A percentile compares a stretch with the other conserved stretches of the same genome.
Conservation (phyloP, 2,797 vertebrate species). For the Crenuchus spilurus region DNA sequence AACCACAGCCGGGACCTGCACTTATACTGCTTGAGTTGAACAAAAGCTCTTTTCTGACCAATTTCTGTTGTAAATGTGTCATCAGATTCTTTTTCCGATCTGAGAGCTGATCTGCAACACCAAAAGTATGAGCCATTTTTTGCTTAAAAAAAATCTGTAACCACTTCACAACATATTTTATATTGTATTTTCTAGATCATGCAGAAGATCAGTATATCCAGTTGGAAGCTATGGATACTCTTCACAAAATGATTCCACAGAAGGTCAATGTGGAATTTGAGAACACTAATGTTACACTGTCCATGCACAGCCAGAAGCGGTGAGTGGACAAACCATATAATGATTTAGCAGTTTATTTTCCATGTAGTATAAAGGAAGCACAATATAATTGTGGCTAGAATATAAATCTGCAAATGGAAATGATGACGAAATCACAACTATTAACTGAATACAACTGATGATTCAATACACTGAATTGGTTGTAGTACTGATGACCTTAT, state of each 20-base stretch:
- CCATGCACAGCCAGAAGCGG: constrained; percentile 97
- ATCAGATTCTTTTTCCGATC: too few relatives aligned
- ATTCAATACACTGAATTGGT: too few relatives aligned
- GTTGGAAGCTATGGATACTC: constrained; percentile 67
- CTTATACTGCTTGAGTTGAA: too few relatives aligned
- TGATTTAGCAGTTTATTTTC: too few relatives aligned
- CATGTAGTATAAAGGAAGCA: background rate
- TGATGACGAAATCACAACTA: too few relatives aligned
- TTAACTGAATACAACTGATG: too few relatives aligned
- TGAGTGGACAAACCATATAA: constrained; percentile 60
- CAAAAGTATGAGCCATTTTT: too few relatives aligned
- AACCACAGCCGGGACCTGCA: background rate
- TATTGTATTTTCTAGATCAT: constrained; percentile 11
- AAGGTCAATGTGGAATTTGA: constrained; percentile 89
- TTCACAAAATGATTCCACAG: constrained; percentile 81
- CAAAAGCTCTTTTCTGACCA: too few relatives aligned
- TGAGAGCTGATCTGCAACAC: too few relatives aligned
- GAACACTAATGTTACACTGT: constrained; percentile 89
- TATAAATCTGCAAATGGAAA: too few relatives aligned
- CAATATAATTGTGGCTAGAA: too few relatives aligned
- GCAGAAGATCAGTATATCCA: constrained; percentile 59
- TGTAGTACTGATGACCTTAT: too few relatives aligned
- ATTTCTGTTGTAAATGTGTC: background rate
- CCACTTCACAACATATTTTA: background rate
- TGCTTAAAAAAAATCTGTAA: background rate